Base-by-base conservation (phyloP, 2,797 vertebrate species). In the Myotis vivesi region DNA sequence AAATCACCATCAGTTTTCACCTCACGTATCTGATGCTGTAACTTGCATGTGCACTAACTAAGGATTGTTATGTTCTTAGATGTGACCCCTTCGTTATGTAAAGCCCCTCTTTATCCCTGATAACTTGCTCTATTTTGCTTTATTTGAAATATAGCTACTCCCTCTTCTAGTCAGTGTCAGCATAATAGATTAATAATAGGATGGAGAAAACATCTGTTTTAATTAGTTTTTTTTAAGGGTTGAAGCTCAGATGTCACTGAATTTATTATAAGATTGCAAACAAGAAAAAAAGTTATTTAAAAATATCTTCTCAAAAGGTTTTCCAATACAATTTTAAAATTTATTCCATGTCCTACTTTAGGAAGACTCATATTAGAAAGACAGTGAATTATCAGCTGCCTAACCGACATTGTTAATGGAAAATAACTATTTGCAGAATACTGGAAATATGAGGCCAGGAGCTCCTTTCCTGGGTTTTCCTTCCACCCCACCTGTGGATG, bases 311-410 rank as follows among this genome's bases (percentile, higher is more conserved):
- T 53, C 10, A 79, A 82, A 72, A 91, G 49, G 38, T 49, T 51
- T 68, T 57, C 25, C 20, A 11, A 41, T 41, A 22, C 41, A 62
- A 19, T 23, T 84, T 87, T 68, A 53, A 20, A 53, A 73, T 89
- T 62, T 80, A 96, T 71, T 76, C 33, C 51, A 72, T 30, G 22
- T n/a, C 49, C 28, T 25, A 55, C 77, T 16, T 59, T 12, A 80
- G 59, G 57, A 41, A 85, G 36, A 53, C 15, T 72, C 53, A 25
- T 28, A 38, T 2, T 8, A 33, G 75, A 88, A 83, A 83, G 62
- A 41, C 71, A 84, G 30, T 7, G 46, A 75, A 7, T 57, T 2
- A 4, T 1, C 36, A n/a, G 73, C 68, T 8, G 4, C 55, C 73
- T 17, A 23, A 19, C 8, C 38, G 20, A 19, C 13, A 2, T 19